Conservation (phyloP, 2,797 vertebrate genomes). For the Leptodactylus fallax region DNA sequence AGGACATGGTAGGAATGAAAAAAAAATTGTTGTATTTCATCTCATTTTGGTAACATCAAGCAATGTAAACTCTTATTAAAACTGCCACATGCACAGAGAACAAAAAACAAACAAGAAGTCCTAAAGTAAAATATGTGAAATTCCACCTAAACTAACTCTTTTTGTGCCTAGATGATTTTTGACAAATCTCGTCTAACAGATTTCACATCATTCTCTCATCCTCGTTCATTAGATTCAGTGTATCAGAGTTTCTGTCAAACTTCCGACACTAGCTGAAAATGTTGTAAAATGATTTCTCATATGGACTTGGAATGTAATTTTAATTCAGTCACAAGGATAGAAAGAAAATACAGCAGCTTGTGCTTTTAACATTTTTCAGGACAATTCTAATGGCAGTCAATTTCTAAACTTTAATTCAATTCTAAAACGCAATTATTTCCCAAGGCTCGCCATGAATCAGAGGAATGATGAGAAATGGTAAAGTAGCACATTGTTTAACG, state of each 20-base stretch:
- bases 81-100: neutral
- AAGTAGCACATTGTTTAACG: slow-evolving; percentile 68
- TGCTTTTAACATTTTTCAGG: slow-evolving; percentile 47
- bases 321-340: slow-evolving; percentile 1
- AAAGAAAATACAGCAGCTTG: slow-evolving; percentile 3
- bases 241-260: neutral
- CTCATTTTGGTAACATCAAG: neutral
- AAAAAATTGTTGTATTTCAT: neutral
- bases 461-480: slow-evolving; percentile 71
- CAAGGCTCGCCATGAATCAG: slow-evolving; percentile 65
- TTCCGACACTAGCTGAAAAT: neutral
- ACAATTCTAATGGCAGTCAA: slow-evolving; percentile 1
- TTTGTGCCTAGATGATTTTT: neutral
- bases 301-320: neutral
- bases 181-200: neutral
- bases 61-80: neutral
- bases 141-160: neutral
- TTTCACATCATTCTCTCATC: neutral
- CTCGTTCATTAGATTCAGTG: neutral
- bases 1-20: no score
- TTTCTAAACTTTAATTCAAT: slow-evolving; percentile 53
- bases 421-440: slow-evolving; percentile 64
- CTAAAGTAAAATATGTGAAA: neutral
- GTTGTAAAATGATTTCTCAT: neutral
- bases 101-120: neutral